These are phyloP conservation scores for Hemitrygon akajei DNA, from an alignment of 2,797 vertebrate genomes.

Conservation along the genomic window DNA sequence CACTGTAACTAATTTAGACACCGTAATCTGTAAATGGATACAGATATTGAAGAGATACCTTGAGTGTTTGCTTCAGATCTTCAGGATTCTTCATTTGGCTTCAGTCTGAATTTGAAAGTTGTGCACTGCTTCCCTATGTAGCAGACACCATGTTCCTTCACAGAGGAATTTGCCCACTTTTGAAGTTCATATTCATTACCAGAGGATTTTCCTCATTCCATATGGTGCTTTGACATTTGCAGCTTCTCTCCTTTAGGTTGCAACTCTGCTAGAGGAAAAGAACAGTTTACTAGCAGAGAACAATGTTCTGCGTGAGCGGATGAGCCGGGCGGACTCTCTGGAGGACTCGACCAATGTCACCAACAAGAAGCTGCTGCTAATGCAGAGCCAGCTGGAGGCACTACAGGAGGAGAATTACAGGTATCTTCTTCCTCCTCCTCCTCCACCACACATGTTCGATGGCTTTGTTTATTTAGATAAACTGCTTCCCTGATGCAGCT, in stretches of 20 bases:
- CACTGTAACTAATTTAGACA: neutral
- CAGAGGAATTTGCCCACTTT: neutral
- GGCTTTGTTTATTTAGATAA: neutral
- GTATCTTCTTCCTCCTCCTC: constrained; percentile 46
- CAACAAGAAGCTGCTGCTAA: constrained; percentile 73
- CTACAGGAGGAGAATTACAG: constrained; percentile 90
- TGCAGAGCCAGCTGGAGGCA: constrained; percentile 85
- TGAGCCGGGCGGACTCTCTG: constrained; percentile 53
- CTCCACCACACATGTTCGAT: too few relatives aligned
- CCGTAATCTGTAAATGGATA: neutral
- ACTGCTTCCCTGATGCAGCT: neutral
- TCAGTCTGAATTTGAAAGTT: neutral
- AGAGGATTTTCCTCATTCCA: neutral
- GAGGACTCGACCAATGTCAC: constrained; percentile 61
- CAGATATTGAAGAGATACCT: neutral
- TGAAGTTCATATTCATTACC: neutral
- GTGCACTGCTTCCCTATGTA: neutral
- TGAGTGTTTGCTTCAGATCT: neutral
- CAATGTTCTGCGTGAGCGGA: constrained; percentile 60
- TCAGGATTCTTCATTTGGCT: neutral
- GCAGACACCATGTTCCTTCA: neutral
- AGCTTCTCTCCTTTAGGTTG: constrained; percentile 55
- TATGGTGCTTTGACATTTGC: neutral
- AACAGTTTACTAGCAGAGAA: constrained; percentile 63
- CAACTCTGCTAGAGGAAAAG: constrained; percentile 70